phyloP scores from a whole-genome alignment of 2,113 vertebrate genomes.

The Pleuronectes platessa region DNA sequence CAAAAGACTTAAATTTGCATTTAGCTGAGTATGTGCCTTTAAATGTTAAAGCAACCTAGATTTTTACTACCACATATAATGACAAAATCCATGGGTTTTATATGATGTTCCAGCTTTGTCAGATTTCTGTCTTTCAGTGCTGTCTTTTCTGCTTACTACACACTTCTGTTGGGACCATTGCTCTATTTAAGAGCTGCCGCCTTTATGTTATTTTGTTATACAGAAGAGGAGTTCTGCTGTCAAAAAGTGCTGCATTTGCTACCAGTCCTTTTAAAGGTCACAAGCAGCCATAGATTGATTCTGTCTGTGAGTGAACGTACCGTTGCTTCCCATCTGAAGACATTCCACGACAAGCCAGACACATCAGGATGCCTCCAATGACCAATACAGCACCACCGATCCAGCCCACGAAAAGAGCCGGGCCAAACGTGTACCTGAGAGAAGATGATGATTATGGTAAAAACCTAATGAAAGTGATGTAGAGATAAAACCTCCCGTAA shows the following conservation, averaged over 20 bases:
- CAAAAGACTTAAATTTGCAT: slow-evolving; percentile 32
- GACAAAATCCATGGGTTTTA: slow-evolving; percentile 4
- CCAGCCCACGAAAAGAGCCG: slow-evolving; percentile 93
- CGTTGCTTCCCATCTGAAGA: slow-evolving; percentile 73
- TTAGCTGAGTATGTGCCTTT: slow-evolving; percentile 46
- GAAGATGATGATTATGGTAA: neutral
- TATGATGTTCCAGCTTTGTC: slow-evolving; percentile 15
- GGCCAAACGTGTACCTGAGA: slow-evolving; percentile 90
- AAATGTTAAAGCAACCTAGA: slow-evolving; percentile 22
- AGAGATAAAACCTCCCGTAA: neutral
- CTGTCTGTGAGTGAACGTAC: slow-evolving; percentile 28
- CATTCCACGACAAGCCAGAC: slow-evolving; percentile 89
- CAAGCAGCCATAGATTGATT: neutral
- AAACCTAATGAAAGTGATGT: neutral
- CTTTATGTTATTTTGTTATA: neutral
- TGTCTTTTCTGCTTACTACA: slow-evolving; percentile 20
- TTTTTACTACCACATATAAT: neutral
- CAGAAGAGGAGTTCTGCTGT: neutral
- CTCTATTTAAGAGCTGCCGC: neutral
- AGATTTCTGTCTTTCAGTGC: slow-evolving; percentile 21
- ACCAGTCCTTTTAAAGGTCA: slow-evolving; percentile 8
- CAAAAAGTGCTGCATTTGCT: neutral
- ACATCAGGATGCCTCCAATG: slow-evolving; percentile 89
- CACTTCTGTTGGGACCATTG: neutral
- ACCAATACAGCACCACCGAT: slow-evolving; percentile 87